phyloP scores from a whole-genome alignment of 2,797 vertebrate species.

The Podargus strigoides region DNA sequence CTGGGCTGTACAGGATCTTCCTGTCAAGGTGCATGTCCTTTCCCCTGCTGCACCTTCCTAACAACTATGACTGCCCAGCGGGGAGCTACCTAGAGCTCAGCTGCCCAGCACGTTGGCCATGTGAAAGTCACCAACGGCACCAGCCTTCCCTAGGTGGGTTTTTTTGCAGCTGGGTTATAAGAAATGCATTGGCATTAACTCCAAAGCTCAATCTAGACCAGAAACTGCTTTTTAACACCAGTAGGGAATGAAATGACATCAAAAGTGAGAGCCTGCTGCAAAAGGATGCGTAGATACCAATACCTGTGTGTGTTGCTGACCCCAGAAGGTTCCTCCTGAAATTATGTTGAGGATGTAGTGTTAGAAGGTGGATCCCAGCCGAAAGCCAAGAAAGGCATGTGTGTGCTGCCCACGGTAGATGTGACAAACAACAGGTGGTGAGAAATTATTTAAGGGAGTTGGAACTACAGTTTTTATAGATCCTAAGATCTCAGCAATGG shows the following conservation, averaged over 20 bases:
- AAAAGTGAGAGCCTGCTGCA: background rate
- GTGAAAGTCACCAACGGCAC: background rate
- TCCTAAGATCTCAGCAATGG: background rate
- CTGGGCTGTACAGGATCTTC: background rate
- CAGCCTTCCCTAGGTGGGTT: background rate
- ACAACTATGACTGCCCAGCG: background rate
- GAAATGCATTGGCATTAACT: background rate
- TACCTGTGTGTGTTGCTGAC: background rate
- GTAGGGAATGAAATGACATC: background rate
- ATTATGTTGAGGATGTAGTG: background rate
- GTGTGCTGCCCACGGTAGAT: background rate
- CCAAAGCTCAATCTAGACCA: background rate
- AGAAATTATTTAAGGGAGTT: background rate
- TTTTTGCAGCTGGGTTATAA: background rate
- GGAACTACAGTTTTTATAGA: background rate
- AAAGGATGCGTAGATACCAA: background rate
- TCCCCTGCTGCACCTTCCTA: background rate
- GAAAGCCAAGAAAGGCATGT: background rate
- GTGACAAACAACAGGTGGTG: background rate
- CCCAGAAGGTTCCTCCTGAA: background rate
- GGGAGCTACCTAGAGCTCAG: background rate
- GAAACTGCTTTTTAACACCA: background rate
- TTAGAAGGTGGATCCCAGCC: background rate
- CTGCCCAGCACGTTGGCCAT: background rate
- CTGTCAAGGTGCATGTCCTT: background rate